Conservation (phyloP, 2,113 vertebrate genomes). For the Carassius gibelio region DNA sequence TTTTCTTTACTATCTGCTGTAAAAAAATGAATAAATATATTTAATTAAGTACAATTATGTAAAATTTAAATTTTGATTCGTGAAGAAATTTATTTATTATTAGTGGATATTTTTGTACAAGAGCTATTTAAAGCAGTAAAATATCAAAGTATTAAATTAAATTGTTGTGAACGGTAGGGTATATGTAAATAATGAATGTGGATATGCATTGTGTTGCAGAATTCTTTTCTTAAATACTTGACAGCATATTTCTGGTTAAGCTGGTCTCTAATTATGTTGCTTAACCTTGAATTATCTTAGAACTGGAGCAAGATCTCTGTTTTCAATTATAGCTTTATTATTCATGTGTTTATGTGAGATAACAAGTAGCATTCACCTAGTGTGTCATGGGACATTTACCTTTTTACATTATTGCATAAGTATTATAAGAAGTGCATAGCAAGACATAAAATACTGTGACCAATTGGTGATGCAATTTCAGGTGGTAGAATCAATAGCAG, state of each 20-base stretch:
- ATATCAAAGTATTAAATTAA: background rate
- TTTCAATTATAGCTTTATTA: background rate
- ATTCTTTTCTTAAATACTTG: background rate
- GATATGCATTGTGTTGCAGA: background rate
- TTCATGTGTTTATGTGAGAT: background rate
- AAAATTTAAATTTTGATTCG: too few relatives aligned
- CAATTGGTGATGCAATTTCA: conserved; percentile 60
- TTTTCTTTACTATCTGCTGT: background rate
- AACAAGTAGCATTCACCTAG: background rate
- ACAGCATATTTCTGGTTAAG: background rate
- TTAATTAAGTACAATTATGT: too few relatives aligned
- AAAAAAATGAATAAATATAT: background rate
- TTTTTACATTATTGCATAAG: background rate
- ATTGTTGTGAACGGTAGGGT: background rate
- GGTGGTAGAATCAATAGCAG: conserved; percentile 97
- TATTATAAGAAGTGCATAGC: background rate
- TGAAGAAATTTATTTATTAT: too few relatives aligned
- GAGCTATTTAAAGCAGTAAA: too few relatives aligned
- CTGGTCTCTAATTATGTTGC: background rate
- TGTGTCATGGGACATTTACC: background rate
- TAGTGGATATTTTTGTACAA: background rate
- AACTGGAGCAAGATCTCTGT: background rate
- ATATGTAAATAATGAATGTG: background rate
- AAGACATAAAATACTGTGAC: background rate
- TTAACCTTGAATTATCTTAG: background rate